These are phyloP conservation scores for Orestias chungarensis DNA, from an alignment of 2,797 vertebrate species.

Conservation along the genomic window DNA sequence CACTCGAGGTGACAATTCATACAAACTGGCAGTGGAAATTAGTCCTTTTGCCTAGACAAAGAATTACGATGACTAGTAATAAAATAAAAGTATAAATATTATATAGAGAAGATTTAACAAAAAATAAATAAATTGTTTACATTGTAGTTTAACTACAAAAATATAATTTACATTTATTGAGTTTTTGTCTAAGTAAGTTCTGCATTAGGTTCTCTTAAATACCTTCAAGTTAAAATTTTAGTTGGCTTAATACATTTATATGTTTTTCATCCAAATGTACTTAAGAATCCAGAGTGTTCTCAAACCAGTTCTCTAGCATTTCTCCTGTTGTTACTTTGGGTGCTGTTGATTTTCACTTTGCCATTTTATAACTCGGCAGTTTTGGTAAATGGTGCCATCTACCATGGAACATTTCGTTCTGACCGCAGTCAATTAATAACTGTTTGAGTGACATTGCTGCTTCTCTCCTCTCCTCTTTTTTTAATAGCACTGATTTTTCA, in stretches of 20 bases:
- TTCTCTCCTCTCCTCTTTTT: neutral
- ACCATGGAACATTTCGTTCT: neutral
- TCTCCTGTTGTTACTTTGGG: neutral
- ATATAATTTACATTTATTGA: too few relatives aligned
- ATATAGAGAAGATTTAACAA: neutral
- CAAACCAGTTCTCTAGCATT: neutral
- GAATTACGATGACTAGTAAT: neutral
- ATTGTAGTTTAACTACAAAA: neutral
- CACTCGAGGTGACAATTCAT: neutral
- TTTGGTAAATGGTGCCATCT: constrained; percentile 1
- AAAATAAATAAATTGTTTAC: neutral
- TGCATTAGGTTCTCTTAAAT: neutral
- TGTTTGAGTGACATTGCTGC: neutral
- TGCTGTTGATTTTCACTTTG: neutral
- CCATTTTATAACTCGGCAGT: neutral
- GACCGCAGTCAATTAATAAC: neutral
- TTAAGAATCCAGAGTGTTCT: neutral
- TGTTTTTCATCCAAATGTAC: neutral
- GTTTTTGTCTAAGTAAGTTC: neutral
- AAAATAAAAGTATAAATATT: neutral
- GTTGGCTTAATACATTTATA: neutral
- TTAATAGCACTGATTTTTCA: neutral
- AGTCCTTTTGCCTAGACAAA: neutral
- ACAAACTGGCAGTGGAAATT: neutral
- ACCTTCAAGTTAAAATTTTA: neutral